phyloP scores from a whole-genome alignment of 2,113 vertebrate species.

The Crypturellus undulatus region DNA sequence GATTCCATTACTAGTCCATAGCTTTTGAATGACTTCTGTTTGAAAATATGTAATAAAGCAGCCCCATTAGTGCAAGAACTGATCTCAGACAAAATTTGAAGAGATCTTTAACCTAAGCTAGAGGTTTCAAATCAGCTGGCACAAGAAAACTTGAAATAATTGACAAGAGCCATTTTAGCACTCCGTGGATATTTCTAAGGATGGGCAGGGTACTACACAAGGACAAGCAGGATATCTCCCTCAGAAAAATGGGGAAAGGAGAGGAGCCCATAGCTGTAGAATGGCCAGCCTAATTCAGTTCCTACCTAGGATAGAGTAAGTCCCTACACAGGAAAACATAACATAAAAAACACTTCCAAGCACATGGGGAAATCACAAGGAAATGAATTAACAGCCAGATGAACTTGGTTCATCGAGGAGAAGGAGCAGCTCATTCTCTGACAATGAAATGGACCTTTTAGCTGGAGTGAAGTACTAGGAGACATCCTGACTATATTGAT shows the following conservation, averaged over 20 bases:
- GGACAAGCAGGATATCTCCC: neutral
- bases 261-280: neutral
- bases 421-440: neutral
- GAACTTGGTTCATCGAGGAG: accelerated
- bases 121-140: neutral
- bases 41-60: neutral
- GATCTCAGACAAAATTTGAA: neutral
- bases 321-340: neutral
- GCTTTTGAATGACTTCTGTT: neutral
- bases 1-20: neutral
- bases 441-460: neutral
- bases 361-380: neutral
- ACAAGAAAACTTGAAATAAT: neutral
- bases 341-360: neutral
- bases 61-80: neutral
- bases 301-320: neutral
- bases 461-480: neutral
- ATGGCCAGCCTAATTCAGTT: neutral
- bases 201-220: neutral
- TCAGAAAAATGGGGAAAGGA: neutral
- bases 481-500: neutral
- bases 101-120: neutral
- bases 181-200: neutral
- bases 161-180: neutral
- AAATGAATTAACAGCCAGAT: neutral